Percentiles rank a stretch among this genome's conserved stretches.
phyloP scores from a whole-genome alignment of 2,113 vertebrate species.

The Casuarius casuarius region DNA sequence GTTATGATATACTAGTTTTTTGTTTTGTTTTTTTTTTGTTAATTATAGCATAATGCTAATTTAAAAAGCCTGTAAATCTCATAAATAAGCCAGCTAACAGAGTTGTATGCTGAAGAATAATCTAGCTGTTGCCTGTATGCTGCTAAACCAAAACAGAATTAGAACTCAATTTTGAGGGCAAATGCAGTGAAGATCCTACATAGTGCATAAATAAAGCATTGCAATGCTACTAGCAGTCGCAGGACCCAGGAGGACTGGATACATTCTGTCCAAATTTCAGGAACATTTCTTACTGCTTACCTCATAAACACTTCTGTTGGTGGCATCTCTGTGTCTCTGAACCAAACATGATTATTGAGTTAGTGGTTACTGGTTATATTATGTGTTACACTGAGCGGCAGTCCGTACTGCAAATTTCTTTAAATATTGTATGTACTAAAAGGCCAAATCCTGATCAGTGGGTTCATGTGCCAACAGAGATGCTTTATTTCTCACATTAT shows the following conservation, averaged over 20 bases:
- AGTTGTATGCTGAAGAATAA: constrained; percentile 73
- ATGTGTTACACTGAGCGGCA: constrained; percentile 59
- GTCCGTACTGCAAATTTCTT: constrained; percentile 62
- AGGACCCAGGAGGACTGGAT: constrained; percentile 78
- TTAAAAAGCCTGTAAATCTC: constrained; percentile 73
- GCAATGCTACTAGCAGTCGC: constrained; percentile 74
- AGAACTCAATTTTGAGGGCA: constrained; percentile 70
- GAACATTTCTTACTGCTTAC: constrained; percentile 83
- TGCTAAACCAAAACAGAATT: constrained; percentile 80
- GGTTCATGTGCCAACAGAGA: constrained; percentile 73
- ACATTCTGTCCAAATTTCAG: constrained; percentile 80
- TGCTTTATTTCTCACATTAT: constrained; percentile 76
- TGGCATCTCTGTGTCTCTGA: constrained; percentile 74
- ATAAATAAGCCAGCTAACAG: constrained; percentile 71
- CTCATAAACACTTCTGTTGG: constrained; percentile 80
- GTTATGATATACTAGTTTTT: constrained; percentile 63
- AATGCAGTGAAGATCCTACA: constrained; percentile 73
- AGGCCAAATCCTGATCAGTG: constrained; percentile 78
- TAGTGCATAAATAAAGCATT: constrained; percentile 53
- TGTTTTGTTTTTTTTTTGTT: constrained; percentile 37
- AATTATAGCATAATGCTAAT: constrained; percentile 69
- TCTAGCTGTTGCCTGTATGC: constrained; percentile 79
- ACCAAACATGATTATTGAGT: constrained; percentile 73
- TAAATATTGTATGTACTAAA: constrained; percentile 62
- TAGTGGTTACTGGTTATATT: constrained; percentile 66